Percentiles rank a stretch among this genome's conserved stretches.
Evolutionary conservation across 2,113 vertebrate genomes (phyloP).

Genomic region (pig (Sus scrofa)): DNA sequence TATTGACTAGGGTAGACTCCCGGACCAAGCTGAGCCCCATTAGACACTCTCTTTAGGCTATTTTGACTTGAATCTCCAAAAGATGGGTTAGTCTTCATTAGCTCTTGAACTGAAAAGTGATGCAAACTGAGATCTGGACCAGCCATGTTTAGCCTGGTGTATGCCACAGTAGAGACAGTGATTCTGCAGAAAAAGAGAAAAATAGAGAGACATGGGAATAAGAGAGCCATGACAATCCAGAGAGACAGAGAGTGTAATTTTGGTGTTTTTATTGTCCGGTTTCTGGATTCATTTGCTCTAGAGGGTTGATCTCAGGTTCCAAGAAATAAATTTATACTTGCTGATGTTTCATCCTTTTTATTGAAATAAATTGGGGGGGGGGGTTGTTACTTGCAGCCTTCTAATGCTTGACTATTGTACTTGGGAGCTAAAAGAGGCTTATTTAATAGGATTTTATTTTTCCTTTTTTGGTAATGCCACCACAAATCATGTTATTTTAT

Average conservation of each 20-base stretch:
- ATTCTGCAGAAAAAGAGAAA: neutral
- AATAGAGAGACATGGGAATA: neutral
- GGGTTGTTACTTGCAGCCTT: neutral
- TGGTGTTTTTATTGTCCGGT: neutral
- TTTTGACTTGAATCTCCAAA: neutral
- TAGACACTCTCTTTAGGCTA: neutral
- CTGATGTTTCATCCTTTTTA: neutral
- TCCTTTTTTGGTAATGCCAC: neutral
- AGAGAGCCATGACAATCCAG: neutral
- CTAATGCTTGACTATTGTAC: neutral
- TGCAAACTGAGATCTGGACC: neutral
- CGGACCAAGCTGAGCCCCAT: neutral
- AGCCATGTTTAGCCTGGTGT: neutral
- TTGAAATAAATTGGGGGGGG: neutral
- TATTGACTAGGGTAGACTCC: neutral
- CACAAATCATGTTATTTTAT: conserved; percentile 18
- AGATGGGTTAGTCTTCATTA: neutral
- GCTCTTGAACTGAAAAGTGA: neutral
- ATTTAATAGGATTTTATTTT: neutral
- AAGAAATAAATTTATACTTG: conserved; percentile 1
- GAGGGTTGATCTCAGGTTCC: neutral
- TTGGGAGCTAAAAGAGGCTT: neutral
- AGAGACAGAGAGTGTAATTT: conserved; percentile 42
- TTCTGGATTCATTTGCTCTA: conserved; percentile 15
- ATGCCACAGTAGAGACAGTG: neutral